Percentiles rank a stretch among this genome's conserved stretches.
Evolutionary conservation across 2,113 vertebrate species (phyloP).

Genomic region (Salvelinus alpinus): DNA sequence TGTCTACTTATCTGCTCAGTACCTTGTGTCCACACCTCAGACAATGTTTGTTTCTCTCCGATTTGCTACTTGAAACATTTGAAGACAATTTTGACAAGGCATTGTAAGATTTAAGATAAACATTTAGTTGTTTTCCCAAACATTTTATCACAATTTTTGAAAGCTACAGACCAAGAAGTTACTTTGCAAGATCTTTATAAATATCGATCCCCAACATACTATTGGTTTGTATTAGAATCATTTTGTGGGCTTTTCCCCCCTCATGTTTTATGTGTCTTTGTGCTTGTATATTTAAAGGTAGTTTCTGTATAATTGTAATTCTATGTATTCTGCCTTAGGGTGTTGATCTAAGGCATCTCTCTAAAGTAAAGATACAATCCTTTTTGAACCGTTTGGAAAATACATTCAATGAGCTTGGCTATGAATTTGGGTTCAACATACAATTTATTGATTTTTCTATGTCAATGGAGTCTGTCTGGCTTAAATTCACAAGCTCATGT

Average conservation of each 20-base stretch:
- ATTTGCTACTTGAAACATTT: slow-evolving; percentile 73
- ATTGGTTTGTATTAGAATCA: slow-evolving; percentile 66
- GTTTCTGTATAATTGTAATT: slow-evolving; percentile 79
- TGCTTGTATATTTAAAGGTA: slow-evolving; percentile 83
- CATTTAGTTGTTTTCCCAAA: slow-evolving; percentile 70
- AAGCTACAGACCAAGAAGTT: slow-evolving; percentile 95
- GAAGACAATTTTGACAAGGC: slow-evolving; percentile 66
- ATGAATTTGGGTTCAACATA: slow-evolving; percentile 67
- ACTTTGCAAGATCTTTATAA: slow-evolving; percentile 85
- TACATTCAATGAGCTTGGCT: slow-evolving; percentile 63
- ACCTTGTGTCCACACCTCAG: not conserved
- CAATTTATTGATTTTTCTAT: slow-evolving; percentile 75
- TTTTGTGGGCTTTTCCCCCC: slow-evolving; percentile 37
- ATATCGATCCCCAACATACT: slow-evolving; percentile 72
- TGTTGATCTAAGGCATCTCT: slow-evolving; percentile 61
- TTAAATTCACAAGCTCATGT: slow-evolving; percentile 35
- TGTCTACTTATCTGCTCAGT: not conserved
- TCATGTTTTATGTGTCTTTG: slow-evolving; percentile 70
- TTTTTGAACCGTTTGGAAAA: slow-evolving; percentile 57
- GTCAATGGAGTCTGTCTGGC: not conserved
- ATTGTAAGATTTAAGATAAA: slow-evolving; percentile 64
- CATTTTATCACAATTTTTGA: slow-evolving; percentile 71
- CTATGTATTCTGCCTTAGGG: slow-evolving; percentile 70
- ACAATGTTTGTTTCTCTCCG: slow-evolving; percentile 33
- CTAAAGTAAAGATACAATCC: slow-evolving; percentile 61